phyloP scores from a whole-genome alignment of 2,888 invertebrate genomes.

The Tenthredo mesomela region DNA sequence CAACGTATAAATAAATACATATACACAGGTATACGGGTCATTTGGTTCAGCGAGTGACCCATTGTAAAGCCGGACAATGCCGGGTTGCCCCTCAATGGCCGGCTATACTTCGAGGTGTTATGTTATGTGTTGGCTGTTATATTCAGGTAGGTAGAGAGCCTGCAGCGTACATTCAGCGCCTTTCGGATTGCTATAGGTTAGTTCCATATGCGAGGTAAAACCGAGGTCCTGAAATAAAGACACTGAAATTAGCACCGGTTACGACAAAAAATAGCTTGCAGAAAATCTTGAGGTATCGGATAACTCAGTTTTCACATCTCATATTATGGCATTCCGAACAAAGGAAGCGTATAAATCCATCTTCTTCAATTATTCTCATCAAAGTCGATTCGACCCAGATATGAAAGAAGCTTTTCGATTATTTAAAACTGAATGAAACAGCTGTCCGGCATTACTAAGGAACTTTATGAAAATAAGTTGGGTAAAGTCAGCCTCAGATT shows the following conservation, averaged over 20 bases:
- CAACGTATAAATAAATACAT: conserved; percentile 44
- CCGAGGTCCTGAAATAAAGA: neutral
- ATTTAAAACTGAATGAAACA: neutral
- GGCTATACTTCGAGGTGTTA: conserved; percentile 72
- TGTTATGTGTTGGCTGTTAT: conserved; percentile 73
- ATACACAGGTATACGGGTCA: conserved; percentile 62
- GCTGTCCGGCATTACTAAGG: neutral
- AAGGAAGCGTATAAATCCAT: conserved; percentile 16
- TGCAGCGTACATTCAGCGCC: conserved; percentile 17
- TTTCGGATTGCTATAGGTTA: conserved; percentile 40
- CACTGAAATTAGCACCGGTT: neutral
- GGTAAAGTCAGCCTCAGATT: conserved; percentile 64
- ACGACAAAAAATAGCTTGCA: neutral
- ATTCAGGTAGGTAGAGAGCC: conserved; percentile 65
- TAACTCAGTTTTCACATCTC: neutral
- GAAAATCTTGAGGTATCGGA: neutral
- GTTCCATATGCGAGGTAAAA: neutral
- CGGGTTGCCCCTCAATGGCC: conserved; percentile 71
- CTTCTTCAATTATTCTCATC: neutral
- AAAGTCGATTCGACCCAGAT: no score
- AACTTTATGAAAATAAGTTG: conserved; percentile 26
- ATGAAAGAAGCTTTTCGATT: conserved; percentile 44
- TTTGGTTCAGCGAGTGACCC: conserved; percentile 72
- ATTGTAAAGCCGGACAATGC: conserved; percentile 73
- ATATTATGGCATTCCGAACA: conserved; percentile 50